Percentiles rank a stretch among this genome's conserved stretches.
Evolutionary conservation across 2,113 vertebrate species (phyloP).

Genomic region (Ellobius talpinus): DNA sequence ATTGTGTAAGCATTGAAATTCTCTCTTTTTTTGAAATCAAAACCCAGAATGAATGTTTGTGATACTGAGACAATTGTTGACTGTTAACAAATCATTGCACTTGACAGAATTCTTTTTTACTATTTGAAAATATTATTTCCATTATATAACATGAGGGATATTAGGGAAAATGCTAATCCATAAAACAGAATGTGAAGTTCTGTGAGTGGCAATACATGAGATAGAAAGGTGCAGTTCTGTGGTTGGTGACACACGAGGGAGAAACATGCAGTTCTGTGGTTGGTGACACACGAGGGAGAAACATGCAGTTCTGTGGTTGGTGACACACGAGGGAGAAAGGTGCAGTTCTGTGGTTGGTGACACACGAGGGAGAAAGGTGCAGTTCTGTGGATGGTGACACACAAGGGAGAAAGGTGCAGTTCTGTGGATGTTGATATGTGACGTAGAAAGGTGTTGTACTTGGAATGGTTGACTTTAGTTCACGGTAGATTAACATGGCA

Average conservation of each 20-base stretch:
- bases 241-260: neutral
- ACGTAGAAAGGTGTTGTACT: neutral
- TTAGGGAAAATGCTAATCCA: neutral
- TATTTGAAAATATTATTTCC: conserved; percentile 12
- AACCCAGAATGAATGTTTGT: neutral
- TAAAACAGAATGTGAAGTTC: neutral
- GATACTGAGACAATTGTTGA: neutral
- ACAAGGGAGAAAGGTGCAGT: neutral
- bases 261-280: too few species aligned
- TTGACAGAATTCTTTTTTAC: neutral
- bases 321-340: neutral
- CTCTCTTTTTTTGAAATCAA: neutral
- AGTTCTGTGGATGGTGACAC: neutral
- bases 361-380: too few species aligned
- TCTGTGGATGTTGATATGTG: neutral
- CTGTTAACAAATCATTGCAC: neutral
- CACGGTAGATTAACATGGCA: neutral
- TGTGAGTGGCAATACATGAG: neutral
- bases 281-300: neutral
- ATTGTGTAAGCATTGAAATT: neutral
- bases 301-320: neutral
- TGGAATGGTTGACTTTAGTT: neutral
- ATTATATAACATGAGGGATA: neutral
- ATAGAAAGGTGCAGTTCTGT: neutral
- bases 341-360: neutral